Percentiles rank a stretch among this genome's conserved stretches.
Evolutionary conservation across 2,113 vertebrate genomes (phyloP).

Genomic region (Cathartes aura): DNA sequence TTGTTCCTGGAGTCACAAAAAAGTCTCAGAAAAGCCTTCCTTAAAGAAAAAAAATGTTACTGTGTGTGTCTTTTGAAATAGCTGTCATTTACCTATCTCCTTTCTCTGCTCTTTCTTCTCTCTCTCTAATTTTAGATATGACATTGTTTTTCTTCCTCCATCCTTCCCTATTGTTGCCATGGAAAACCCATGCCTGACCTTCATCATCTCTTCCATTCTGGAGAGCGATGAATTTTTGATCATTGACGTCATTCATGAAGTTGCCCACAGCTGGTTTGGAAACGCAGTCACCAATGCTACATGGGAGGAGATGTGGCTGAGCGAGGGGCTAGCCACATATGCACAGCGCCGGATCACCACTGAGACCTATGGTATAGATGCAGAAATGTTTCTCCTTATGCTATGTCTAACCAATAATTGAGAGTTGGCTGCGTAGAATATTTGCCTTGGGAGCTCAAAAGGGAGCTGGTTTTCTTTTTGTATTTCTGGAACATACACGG

Average conservation of each 20-base stretch:
- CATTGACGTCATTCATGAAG: constrained; percentile 94
- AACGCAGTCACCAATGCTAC: constrained; percentile 96
- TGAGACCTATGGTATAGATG: constrained; percentile 84
- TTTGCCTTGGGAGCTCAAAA: not conserved
- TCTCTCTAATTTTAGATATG: constrained; percentile 81
- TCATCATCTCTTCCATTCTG: constrained; percentile 97
- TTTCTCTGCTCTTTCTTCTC: not conserved
- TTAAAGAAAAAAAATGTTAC: not conserved
- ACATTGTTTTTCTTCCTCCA: constrained; percentile 96
- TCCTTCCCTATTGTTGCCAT: constrained; percentile 98
- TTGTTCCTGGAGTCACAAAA: not conserved
- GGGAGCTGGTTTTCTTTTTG: not conserved
- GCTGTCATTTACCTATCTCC: not conserved
- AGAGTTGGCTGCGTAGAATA: not conserved
- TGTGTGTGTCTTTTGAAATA: not conserved
- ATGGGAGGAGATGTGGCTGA: constrained; percentile 99
- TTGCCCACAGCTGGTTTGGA: constrained; percentile 97
- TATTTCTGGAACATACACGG: not conserved
- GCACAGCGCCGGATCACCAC: constrained; percentile 95
- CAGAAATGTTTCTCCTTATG: not conserved
- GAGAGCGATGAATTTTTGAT: constrained; percentile 96
- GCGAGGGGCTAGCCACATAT: constrained; percentile 94
- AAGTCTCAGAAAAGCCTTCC: not conserved
- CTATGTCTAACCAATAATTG: rapidly evolving
- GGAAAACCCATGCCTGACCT: constrained; percentile 98